Evolutionary conservation across 1,140 invertebrate genomes (phyloP).

Genomic region (Drosophila repletoides): DNA sequence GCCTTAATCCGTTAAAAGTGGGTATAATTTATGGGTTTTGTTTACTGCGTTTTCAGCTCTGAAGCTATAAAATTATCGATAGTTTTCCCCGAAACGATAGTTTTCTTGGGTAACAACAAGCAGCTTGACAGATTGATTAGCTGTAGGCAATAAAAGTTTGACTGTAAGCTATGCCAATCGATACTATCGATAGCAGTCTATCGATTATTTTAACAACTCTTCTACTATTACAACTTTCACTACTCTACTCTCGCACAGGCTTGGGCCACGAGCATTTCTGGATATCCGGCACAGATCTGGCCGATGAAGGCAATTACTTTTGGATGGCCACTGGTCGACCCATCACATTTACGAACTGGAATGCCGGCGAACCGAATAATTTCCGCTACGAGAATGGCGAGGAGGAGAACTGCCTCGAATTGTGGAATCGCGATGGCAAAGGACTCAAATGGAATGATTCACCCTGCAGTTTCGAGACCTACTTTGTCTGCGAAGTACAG

Average conservation of each 20-base stretch:
- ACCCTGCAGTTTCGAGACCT: constrained; percentile 95
- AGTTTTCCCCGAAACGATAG: too few relatives aligned
- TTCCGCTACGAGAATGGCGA: constrained; percentile 96
- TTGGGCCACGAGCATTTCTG: constrained; percentile 95
- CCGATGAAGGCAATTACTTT: constrained; percentile 94
- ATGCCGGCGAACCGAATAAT: constrained; percentile 95
- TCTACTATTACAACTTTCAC: too few relatives aligned
- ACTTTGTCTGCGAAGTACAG: constrained; percentile 94
- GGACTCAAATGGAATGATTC: constrained; percentile 96
- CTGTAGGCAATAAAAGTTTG: too few relatives aligned
- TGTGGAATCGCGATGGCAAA: constrained; percentile 96
- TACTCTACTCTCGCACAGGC: constrained; percentile 84
- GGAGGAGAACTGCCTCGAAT: constrained; percentile 94
- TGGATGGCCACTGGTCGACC: constrained; percentile 95
- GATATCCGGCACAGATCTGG: constrained; percentile 95
- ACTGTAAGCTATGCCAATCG: too few relatives aligned
- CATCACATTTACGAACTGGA: constrained; percentile 95
- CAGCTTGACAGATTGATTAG: too few relatives aligned
- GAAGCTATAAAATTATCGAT: too few relatives aligned
- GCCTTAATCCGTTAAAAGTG: constrained; percentile 1
- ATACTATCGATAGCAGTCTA: too few relatives aligned
- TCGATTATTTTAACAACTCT: too few relatives aligned
- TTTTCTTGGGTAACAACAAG: too few relatives aligned
- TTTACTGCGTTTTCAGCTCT: too few relatives aligned
- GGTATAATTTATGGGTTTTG: too few relatives aligned